Conservation (phyloP, 2,888 invertebrate species). For the Hirtodrosophila cameraria region DNA sequence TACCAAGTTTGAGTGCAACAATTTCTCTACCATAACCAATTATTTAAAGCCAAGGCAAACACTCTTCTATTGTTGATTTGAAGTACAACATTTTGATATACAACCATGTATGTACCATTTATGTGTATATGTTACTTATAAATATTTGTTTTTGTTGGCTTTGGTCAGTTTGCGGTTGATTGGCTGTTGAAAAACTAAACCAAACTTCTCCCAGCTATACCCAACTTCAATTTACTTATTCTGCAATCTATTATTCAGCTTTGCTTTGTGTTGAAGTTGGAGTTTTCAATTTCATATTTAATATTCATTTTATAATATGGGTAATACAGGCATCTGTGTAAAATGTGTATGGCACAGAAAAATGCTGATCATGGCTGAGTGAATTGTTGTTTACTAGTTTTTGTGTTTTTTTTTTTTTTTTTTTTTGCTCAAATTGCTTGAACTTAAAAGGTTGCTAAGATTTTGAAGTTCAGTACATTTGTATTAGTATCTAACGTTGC, state of each 20-base stretch:
- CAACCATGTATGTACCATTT: too few species aligned
- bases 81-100: too few species aligned
- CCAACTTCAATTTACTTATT: too few species aligned
- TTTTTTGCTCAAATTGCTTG: constrained; percentile 11
- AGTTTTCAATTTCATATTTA: constrained; percentile 12
- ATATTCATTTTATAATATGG: too few species aligned
- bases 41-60: too few species aligned
- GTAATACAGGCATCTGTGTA: constrained; percentile 8
- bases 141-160: constrained; percentile 24
- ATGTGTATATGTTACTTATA: too few species aligned
- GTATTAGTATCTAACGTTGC: too few species aligned
- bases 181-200: constrained; percentile 16
- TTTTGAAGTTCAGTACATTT: not conserved
- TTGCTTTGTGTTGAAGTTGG: constrained; percentile 1
- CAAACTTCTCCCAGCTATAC: too few species aligned
- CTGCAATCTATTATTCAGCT: not conserved
- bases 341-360: constrained; percentile 12
- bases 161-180: constrained; percentile 29
- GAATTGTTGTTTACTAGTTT: constrained; percentile 18
- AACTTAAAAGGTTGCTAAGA: too few species aligned
- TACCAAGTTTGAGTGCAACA: too few species aligned
- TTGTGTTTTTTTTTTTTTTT: constrained; percentile 35
- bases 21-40: too few species aligned
- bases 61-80: too few species aligned
- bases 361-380: constrained; percentile 24